Evolutionary conservation across 2,113 vertebrate species (phyloP).

Genomic region (Daubentonia madagascariensis): DNA sequence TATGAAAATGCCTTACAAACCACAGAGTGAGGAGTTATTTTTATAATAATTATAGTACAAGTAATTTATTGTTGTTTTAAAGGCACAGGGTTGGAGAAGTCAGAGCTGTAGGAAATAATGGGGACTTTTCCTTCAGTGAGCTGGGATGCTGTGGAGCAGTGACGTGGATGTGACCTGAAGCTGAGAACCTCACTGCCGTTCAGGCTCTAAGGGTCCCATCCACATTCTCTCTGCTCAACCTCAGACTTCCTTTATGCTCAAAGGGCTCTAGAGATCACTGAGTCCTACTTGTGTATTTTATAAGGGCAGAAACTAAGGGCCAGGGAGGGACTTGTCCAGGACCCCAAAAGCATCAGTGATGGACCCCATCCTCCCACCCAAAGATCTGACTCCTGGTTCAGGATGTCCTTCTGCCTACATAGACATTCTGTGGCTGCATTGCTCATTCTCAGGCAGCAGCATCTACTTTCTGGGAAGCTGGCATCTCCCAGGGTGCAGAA

Average conservation of each 20-base stretch:
- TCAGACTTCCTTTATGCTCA: background rate
- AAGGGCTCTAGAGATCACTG: background rate
- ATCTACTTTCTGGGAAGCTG: background rate
- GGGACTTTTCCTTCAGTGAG: background rate
- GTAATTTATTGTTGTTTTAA: background rate
- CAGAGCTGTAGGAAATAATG: background rate
- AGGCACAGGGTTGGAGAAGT: background rate
- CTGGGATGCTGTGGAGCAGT: background rate
- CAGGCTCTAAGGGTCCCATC: background rate
- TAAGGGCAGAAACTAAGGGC: background rate
- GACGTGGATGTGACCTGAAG: fast-evolving
- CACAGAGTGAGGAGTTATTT: background rate
- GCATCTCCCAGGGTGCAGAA: background rate
- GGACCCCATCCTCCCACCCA: background rate
- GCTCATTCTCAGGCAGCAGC: background rate
- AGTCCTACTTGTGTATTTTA: background rate
- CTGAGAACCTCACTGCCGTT: background rate
- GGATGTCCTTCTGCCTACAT: background rate
- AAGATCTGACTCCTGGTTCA: background rate
- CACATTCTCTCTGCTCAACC: background rate
- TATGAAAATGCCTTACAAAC: background rate
- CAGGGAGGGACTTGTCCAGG: background rate
- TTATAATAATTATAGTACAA: background rate
- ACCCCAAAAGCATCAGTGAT: background rate
- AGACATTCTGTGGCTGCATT: background rate